Base-by-base conservation (phyloP, 1,140 invertebrate species). In the Caenorhabditis latens region DNA sequence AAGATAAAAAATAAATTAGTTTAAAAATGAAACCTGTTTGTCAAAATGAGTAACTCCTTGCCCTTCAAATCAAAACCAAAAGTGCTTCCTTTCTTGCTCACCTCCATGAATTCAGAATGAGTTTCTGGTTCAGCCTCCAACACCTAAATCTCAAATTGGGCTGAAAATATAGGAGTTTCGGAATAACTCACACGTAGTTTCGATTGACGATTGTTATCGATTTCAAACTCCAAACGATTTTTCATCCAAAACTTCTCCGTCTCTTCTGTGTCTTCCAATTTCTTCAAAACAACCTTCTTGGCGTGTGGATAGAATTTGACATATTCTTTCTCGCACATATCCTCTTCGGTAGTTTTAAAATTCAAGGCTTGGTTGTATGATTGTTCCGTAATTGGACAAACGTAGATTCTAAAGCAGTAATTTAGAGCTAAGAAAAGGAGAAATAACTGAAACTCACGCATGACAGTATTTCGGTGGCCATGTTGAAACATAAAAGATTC, bases 381-480 rank as follows among this genome's bases (percentile, higher is more conserved):
- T 14, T 71, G 40, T 19, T 43, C 19, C 19, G 1, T 46, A 6
- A 71, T 16, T 71, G 65, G 65, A 19, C 65, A 71, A 5, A 71
- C 42, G 11, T 71, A 71, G 42, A 71, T 24, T n/a, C 65, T 71
- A 14, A 71, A 71, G 46, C 2, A 32, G 13, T 19, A 19, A 19
- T 71, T 19, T n/a, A 7, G 61, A 8, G 14, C 32, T 65, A 6
- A 40, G 11, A 43, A 43, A 7, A 43, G 16, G 4, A 46, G 40
- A 43, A 13, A 8, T 19, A 43, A 71, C 4, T 9, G 2, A 43
- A 13, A 71, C 40, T 71, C 16, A 71, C 65, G 40, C 65, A n/a
- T 71, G 65, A 46, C 65, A 71, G 19, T 71, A 71, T 14, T 71
- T 71, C 16, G 65, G 65, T n/a, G 65, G 65, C 65, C 65, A 71